Conservation (phyloP, 2,797 vertebrate genomes). For the Microctenopoma steveboyesi region DNA sequence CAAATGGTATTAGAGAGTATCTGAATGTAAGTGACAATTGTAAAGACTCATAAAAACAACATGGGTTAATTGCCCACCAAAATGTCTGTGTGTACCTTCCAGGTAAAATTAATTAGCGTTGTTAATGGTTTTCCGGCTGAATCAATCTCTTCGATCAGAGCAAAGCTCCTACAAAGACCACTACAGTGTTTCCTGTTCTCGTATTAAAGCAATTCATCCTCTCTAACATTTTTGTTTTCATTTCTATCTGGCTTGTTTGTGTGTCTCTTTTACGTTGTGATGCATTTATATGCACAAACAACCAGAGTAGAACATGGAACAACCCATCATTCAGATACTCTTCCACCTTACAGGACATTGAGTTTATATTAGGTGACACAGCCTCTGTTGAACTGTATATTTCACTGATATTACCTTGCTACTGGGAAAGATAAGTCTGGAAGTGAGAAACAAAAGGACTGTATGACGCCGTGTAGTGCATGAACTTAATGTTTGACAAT, state of each 20-base stretch:
- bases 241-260: slow-evolving; percentile 20
- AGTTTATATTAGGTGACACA: slow-evolving; percentile 55
- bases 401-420: slow-evolving; percentile 25
- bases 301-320: slow-evolving; percentile 1
- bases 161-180: not conserved
- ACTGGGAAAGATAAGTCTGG: slow-evolving; percentile 25
- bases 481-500: slow-evolving; percentile 9
- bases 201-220: slow-evolving; percentile 24
- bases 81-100: slow-evolving; percentile 21
- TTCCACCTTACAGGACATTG: slow-evolving; percentile 31
- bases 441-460: slow-evolving; percentile 32
- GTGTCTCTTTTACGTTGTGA: not conserved
- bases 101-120: slow-evolving; percentile 31
- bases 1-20: slow-evolving; percentile 1
- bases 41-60: slow-evolving; percentile 12
- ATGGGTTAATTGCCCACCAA: not conserved
- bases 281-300: slow-evolving; percentile 4
- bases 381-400: slow-evolving; percentile 55
- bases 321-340: slow-evolving; percentile 14
- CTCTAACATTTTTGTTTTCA: slow-evolving; percentile 2
- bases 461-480: slow-evolving; percentile 3
- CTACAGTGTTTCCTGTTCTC: slow-evolving; percentile 16
- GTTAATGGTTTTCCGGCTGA: slow-evolving; percentile 23
- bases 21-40: slow-evolving; percentile 9
- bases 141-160: slow-evolving; percentile 25